These are phyloP conservation scores for Hormiphora californensis DNA, from an alignment of 37 sponge, comb jelly and placozoan genomes.

Conservation along the genomic window DNA sequence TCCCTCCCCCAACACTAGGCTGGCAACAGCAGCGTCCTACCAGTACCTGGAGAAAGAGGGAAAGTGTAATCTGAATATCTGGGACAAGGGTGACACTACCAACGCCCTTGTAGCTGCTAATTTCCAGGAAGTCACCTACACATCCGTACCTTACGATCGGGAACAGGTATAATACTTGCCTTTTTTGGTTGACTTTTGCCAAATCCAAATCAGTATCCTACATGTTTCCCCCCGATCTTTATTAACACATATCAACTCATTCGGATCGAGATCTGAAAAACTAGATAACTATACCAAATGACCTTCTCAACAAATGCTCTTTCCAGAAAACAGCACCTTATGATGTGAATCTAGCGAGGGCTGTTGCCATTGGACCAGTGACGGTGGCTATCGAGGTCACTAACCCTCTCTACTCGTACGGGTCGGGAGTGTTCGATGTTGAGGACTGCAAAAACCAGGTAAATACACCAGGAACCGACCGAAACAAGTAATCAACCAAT, in stretches of 20 bases:
- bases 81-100: neutral
- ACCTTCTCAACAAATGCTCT: neutral
- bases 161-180: neutral
- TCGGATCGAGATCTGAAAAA: too few relatives aligned
- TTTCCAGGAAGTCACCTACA: neutral
- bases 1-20: neutral
- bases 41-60: neutral
- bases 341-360: neutral
- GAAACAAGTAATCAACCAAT: too few relatives aligned
- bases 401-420: neutral
- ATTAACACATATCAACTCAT: too few relatives aligned
- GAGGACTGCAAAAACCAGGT: slow-evolving; percentile 1
- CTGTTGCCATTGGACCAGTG: slow-evolving; percentile 11
- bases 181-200: too few relatives aligned
- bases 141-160: neutral
- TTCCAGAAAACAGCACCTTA: neutral
- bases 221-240: too few relatives aligned
- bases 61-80: neutral
- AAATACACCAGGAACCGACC: too few relatives aligned
- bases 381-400: neutral
- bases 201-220: too few relatives aligned
- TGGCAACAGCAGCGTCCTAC: neutral
- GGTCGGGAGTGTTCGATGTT: neutral
- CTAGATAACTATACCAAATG: too few relatives aligned
- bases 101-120: slow-evolving; percentile 10